Evolutionary conservation across 92 coral and sea anemone species (phyloP).

Genomic region (Bergia sp.): DNA sequence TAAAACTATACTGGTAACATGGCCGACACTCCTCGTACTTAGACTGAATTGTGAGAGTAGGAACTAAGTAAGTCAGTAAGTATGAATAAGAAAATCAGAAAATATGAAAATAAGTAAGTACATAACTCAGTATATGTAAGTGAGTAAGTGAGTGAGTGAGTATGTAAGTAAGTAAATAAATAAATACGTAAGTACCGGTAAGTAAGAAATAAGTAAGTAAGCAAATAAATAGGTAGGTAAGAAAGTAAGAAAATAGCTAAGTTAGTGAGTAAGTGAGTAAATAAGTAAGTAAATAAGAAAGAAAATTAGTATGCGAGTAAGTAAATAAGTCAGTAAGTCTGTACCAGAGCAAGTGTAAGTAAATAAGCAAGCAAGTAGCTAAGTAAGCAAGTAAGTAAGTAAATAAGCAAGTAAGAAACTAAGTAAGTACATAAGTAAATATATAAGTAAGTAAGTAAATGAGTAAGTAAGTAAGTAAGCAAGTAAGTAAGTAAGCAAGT

Average conservation of each 20-base stretch:
- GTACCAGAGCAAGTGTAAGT: background rate
- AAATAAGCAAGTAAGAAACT: background rate
- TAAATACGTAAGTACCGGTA: background rate
- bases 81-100: too few relatives aligned
- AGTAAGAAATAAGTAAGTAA: background rate
- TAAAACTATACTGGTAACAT: background rate
- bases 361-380: background rate
- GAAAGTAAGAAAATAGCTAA: background rate
- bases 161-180: background rate
- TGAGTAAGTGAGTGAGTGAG: background rate
- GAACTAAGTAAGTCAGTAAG: too few relatives aligned
- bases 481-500: background rate
- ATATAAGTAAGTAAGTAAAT: background rate
- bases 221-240: too few relatives aligned
- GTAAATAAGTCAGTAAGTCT: background rate
- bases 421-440: background rate
- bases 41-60: too few relatives aligned
- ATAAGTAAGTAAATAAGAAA: too few relatives aligned
- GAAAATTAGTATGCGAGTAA: too few relatives aligned
- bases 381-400: background rate
- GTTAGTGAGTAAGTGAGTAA: background rate
- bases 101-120: too few relatives aligned
- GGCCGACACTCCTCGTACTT: background rate
- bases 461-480: background rate
- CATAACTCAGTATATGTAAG: background rate